Conservation (phyloP, 2,797 vertebrate genomes). For the Propithecus perrieri region DNA sequence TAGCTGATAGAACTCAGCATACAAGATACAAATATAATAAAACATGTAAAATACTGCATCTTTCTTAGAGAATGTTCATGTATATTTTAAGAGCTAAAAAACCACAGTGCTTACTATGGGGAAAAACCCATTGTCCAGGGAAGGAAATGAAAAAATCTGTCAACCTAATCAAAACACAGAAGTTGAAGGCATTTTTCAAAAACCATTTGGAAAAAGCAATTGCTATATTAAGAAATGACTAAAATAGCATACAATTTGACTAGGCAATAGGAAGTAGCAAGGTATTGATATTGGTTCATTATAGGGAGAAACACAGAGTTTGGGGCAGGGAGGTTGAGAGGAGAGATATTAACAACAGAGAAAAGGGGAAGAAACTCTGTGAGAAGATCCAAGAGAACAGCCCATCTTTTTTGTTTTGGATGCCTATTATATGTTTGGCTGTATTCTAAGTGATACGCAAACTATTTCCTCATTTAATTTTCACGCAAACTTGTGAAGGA, state of each 20-base stretch:
- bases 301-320: background rate
- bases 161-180: constrained; percentile 45
- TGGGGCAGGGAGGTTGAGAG: background rate
- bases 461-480: background rate
- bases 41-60: constrained; percentile 53
- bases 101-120: constrained; percentile 47
- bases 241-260: constrained; percentile 37
- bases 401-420: background rate
- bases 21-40: constrained; percentile 54
- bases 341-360: background rate
- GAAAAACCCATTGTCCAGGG: background rate
- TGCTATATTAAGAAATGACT: constrained; percentile 28
- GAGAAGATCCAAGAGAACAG: background rate
- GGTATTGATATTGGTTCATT: background rate
- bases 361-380: background rate
- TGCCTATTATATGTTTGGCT: background rate
- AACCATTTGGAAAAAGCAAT: constrained; percentile 22
- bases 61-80: constrained; percentile 36
- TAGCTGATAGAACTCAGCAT: constrained; percentile 44
- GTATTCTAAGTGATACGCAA: background rate
- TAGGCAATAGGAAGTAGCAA: constrained; percentile 33
- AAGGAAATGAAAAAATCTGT: constrained; percentile 51
- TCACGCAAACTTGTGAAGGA: background rate
- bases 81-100: constrained; percentile 63
- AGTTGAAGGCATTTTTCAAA: constrained; percentile 51